phyloP scores from a whole-genome alignment of 2,888 invertebrate species.

The Hanleya hanleyi region DNA sequence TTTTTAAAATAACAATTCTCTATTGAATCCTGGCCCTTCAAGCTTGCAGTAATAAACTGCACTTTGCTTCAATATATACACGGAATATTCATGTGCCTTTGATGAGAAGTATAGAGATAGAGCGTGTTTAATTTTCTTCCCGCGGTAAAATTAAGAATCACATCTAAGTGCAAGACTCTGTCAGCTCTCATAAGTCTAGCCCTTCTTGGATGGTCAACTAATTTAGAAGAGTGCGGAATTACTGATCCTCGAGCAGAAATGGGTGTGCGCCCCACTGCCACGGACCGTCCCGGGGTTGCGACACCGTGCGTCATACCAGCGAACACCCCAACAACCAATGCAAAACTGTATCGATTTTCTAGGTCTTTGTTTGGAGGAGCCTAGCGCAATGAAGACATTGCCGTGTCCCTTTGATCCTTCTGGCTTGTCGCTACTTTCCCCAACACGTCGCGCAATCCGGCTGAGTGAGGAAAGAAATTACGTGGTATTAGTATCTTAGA shows the following conservation, averaged over 20 bases:
- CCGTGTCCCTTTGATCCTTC: neutral
- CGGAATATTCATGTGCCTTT: too few species aligned
- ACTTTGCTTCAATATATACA: too few species aligned
- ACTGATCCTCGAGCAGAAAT: neutral
- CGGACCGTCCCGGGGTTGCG: constrained; percentile 1
- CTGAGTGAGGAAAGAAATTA: constrained; percentile 6
- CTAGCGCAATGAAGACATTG: neutral
- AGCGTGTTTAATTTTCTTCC: neutral
- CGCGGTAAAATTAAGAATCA: neutral
- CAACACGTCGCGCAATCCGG: neutral
- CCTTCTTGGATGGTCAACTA: constrained; percentile 1
- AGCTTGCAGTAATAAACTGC: too few species aligned
- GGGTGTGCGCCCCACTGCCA: neutral
- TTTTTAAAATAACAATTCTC: too few species aligned
- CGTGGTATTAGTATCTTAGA: neutral
- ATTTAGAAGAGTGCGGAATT: constrained; percentile 4
- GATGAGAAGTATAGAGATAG: too few species aligned
- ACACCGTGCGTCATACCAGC: constrained; percentile 8
- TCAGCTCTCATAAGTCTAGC: neutral
- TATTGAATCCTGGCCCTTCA: too few species aligned
- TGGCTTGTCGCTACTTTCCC: constrained; percentile 6
- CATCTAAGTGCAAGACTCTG: neutral
- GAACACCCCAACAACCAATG: neutral
- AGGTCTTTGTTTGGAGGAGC: neutral
- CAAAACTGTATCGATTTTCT: constrained; percentile 2